Conservation (phyloP, 2,797 vertebrate genomes). For the Ficedula albicollis region DNA sequence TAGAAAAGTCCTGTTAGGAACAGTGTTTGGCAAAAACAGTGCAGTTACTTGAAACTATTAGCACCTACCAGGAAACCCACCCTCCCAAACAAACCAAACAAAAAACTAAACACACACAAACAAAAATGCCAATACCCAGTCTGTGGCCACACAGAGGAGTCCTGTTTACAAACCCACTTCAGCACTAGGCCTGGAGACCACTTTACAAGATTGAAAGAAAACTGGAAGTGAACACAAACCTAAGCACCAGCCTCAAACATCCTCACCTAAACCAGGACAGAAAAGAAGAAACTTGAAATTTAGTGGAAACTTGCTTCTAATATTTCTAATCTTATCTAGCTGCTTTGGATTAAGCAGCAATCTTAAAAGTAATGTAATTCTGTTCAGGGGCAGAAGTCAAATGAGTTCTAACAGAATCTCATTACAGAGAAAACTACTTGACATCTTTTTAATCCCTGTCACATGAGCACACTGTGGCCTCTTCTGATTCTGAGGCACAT, state of each 20-base stretch:
- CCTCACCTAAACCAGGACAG: neutral
- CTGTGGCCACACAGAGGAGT: neutral
- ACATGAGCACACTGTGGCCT: neutral
- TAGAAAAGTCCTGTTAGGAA: neutral
- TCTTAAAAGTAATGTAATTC: neutral
- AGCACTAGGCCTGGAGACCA: accelerated
- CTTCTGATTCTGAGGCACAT: neutral
- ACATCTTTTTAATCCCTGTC: neutral
- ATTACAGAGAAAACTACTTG: neutral
- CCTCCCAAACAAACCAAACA: neutral
- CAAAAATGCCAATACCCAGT: neutral
- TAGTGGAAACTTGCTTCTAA: neutral
- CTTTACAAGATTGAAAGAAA: neutral
- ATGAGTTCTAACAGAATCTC: neutral
- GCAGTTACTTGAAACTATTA: neutral
- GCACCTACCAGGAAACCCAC: neutral
- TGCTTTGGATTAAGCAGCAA: neutral
- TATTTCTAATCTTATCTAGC: neutral
- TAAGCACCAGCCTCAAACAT: neutral
- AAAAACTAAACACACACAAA: neutral
- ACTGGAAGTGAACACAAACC: neutral
- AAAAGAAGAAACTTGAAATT: neutral
- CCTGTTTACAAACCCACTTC: neutral
- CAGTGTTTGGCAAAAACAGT: neutral
- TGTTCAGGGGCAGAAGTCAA: neutral